These are phyloP conservation scores for Aspidoscelis tigris DNA, from an alignment of 2,113 vertebrate genomes.

Conservation along the genomic window DNA sequence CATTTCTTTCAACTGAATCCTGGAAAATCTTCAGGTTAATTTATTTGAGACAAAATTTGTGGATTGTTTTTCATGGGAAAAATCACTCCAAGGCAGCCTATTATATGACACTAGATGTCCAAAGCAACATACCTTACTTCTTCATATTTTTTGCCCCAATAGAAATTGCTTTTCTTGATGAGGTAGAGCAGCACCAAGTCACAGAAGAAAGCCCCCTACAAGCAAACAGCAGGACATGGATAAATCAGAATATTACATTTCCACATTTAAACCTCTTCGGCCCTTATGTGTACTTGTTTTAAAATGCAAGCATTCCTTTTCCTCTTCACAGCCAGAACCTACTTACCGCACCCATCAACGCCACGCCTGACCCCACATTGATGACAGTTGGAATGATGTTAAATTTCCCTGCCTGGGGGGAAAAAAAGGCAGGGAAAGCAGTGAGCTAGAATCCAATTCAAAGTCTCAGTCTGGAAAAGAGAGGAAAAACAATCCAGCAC, in stretches of 20 bases:
- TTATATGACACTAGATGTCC: too few species aligned
- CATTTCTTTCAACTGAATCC: too few species aligned
- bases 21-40: too few species aligned
- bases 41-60: background rate
- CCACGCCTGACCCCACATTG: constrained; percentile 91
- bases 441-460: too few species aligned
- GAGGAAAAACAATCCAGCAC: too few species aligned
- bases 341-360: constrained; percentile 92
- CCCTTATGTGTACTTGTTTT: too few species aligned
- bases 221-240: background rate
- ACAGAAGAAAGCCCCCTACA: constrained; percentile 91
- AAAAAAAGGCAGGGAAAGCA: constrained; percentile 1
- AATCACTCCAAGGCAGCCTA: too few species aligned
- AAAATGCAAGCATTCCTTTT: background rate
- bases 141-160: constrained; percentile 93
- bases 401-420: constrained; percentile 92
- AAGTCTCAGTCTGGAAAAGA: background rate
- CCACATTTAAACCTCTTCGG: too few species aligned
- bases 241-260: background rate
- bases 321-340: background rate
- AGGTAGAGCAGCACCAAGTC: constrained; percentile 94
- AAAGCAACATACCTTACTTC: constrained; percentile 84
- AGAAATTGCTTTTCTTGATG: constrained; percentile 92
- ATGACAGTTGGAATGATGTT: constrained; percentile 92
- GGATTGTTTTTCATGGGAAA: background rate